Evolutionary conservation across 2,888 invertebrate genomes (phyloP), one percentile per base, ranked within the genome.

Genomic region (Aspidapion aeneum): DNA sequence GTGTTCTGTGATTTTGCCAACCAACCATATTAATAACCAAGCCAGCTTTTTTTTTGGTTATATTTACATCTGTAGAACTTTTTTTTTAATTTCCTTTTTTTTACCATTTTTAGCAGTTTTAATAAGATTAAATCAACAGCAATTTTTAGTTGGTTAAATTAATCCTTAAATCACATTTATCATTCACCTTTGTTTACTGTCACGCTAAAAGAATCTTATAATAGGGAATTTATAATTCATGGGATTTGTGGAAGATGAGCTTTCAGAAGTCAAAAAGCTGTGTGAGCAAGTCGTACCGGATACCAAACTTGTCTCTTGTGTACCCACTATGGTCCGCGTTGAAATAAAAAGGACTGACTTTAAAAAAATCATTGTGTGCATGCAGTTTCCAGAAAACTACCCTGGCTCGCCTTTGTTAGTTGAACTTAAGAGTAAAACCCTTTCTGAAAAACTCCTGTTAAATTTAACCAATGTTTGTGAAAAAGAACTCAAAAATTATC

Each of bases 341-440:
- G 86, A 87, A 81, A 87, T 90, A 76, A 87, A 86, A 73, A 82
- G 82, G 72, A 87, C 87, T 21, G 80, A 82, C 55, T 84, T 83
- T 72, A 89, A 89, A 72, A 82, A 84, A 67, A 73, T 90, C 62
- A 82, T 86, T 19, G 83, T 84, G 59, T 89, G 89, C 68, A 81
- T 89, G 59, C 86, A 89, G 74, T 91, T 90, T 76, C 85, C 89
- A 0, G 75, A 79, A 50, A 79, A 83, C 55, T 91, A 90, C 77
- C 90, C 90, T 0, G 72, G 79, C 9, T 75, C 79, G 1, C 79
- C 84, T 0, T 74, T 90, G 18, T 77, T 90, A 21, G 78, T 89
- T 16, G 90, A 91, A 76, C 77, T 90, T 5, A 90, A 89, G 74
- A 89, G 89, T 72, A 89, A 88, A 78, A 86, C 85, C 1, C 77